Percentiles rank a stretch among this genome's conserved stretches.
Evolutionary conservation across 2,888 invertebrate species (phyloP).

Genomic region (Tachina grossa): DNA sequence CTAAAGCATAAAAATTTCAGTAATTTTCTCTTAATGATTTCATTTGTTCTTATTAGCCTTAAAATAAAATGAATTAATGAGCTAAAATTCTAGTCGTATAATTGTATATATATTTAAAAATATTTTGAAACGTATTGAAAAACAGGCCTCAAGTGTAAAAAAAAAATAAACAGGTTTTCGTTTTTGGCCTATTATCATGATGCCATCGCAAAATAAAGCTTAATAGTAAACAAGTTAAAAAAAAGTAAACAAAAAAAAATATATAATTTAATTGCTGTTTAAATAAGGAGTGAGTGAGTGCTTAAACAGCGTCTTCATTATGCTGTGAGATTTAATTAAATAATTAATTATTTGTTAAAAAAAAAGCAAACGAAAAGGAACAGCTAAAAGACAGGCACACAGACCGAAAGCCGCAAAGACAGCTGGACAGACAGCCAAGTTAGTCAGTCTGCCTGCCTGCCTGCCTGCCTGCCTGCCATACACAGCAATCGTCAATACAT

Average conservation of each 20-base stretch:
- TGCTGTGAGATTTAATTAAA: constrained; percentile 29
- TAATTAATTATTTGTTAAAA: constrained; percentile 40
- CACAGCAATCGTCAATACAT: neutral
- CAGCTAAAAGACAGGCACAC: neutral
- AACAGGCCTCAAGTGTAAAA: constrained; percentile 14
- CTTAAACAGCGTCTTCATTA: constrained; percentile 23
- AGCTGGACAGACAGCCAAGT: neutral
- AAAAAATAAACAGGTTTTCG: constrained; percentile 19
- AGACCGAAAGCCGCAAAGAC: neutral
- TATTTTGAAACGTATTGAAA: neutral
- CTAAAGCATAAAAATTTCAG: neutral
- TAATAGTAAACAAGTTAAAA: constrained; percentile 16
- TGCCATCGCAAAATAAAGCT: constrained; percentile 8
- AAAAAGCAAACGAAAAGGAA: neutral
- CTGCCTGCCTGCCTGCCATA: neutral
- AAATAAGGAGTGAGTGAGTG: constrained; percentile 19
- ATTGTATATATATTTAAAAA: neutral
- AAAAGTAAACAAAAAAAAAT: neutral
- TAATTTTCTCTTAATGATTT: constrained; percentile 12
- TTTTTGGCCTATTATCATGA: constrained; percentile 44
- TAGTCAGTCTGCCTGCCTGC: neutral
- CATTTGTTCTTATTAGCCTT: neutral
- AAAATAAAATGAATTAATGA: constrained; percentile 20
- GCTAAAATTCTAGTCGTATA: neutral
- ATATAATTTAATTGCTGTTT: constrained; percentile 26